Evolutionary conservation across 2,797 vertebrate genomes (phyloP).

Genomic region (Mormyrus proboscirostris): DNA sequence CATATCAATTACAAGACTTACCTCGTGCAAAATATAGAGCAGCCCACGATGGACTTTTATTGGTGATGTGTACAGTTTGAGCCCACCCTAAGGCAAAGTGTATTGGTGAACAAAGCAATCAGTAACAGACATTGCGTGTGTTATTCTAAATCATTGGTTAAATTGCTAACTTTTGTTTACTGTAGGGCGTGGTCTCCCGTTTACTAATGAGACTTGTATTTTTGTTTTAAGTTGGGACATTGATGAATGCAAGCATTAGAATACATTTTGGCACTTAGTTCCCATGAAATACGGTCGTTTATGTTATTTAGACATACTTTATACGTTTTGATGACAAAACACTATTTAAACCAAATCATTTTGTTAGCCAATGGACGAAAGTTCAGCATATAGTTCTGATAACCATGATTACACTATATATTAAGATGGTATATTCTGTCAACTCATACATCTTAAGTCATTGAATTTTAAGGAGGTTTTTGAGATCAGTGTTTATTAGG

Average conservation of each 20-base stretch:
- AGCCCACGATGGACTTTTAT: constrained; percentile 58
- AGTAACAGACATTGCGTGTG: background rate
- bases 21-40: constrained; percentile 63
- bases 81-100: constrained; percentile 14
- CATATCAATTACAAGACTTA: constrained; percentile 49
- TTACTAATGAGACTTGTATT: background rate
- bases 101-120: constrained; percentile 24
- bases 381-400: background rate
- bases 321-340: background rate
- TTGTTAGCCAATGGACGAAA: background rate
- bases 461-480: background rate
- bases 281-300: background rate
- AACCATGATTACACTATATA: background rate
- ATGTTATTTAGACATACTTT: background rate
- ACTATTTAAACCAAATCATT: background rate
- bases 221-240: constrained; percentile 31
- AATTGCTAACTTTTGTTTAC: constrained; percentile 28
- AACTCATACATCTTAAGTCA: background rate
- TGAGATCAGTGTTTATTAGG: background rate
- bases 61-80: constrained; percentile 38
- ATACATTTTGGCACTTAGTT: background rate
- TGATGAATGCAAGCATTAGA: background rate
- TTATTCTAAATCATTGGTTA: constrained; percentile 22
- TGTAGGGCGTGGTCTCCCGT: constrained; percentile 28
- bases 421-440: background rate